Percentiles rank a stretch among this genome's conserved stretches.
These are phyloP conservation scores for Odontocerum albicorne DNA, from an alignment of 2,888 invertebrate genomes.

Conservation along the genomic window DNA sequence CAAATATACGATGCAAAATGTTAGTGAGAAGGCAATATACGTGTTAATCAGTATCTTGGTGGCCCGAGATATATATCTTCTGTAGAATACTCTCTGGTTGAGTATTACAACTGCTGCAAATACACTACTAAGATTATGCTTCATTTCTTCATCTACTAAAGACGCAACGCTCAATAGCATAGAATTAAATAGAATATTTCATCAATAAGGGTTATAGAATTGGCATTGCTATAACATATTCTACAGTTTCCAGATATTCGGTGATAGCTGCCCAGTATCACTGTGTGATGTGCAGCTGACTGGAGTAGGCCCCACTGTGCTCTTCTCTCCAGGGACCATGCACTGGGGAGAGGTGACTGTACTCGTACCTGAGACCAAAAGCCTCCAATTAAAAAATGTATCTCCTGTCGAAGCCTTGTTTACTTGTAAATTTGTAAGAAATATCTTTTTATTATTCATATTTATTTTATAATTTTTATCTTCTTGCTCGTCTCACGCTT, in stretches of 20 bases:
- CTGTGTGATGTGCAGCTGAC: constrained; percentile 10
- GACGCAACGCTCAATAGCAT: neutral
- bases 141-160: too few species aligned
- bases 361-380: constrained; percentile 4
- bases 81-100: too few species aligned
- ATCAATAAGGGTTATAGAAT: neutral
- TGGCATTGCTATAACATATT: neutral
- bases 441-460: neutral
- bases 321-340: neutral
- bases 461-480: neutral
- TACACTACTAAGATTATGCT: too few species aligned
- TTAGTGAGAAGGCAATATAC: too few species aligned
- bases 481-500: too few species aligned
- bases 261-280: constrained; percentile 3
- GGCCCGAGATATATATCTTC: too few species aligned
- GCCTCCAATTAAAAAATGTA: neutral
- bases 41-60: too few species aligned
- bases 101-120: too few species aligned
- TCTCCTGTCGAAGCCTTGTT: constrained; percentile 14
- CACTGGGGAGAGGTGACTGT: constrained; percentile 23
- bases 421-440: constrained; percentile 15
- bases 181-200: neutral
- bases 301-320: constrained; percentile 15
- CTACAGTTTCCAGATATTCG: constrained; percentile 18
- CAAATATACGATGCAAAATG: too few species aligned